Conservation (phyloP, 2,113 vertebrate species). For the Genyomyrus donnyi region DNA sequence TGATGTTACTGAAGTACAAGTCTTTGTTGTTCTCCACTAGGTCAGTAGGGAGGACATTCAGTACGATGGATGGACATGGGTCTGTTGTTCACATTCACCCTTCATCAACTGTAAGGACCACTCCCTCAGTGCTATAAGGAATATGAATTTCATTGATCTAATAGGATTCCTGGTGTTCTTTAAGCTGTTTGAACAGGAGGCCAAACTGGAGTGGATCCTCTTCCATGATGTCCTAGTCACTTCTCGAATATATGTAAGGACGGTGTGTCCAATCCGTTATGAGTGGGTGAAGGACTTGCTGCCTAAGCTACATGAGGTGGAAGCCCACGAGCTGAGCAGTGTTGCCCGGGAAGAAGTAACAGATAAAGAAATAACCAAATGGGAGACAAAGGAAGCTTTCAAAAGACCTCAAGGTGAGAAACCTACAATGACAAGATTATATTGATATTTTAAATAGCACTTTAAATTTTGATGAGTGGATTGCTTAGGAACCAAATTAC, state of each 20-base stretch:
- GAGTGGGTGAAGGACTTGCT: slow-evolving; percentile 89
- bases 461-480: background rate
- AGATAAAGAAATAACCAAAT: slow-evolving; percentile 72
- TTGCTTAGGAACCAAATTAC: background rate
- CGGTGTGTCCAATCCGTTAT: slow-evolving; percentile 85
- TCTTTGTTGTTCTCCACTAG: slow-evolving; percentile 45
- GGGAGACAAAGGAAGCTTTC: slow-evolving; percentile 71
- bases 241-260: slow-evolving; percentile 82
- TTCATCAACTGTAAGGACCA: slow-evolving; percentile 78
- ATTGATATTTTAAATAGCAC: background rate
- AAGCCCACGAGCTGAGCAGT: slow-evolving; percentile 83
- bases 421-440: background rate
- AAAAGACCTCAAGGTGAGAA: slow-evolving; percentile 69
- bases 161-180: slow-evolving; percentile 14
- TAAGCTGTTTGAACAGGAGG: slow-evolving; percentile 82
- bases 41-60: slow-evolving; percentile 83
- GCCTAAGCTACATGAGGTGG: slow-evolving; percentile 86
- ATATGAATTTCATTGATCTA: background rate
- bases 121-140: background rate
- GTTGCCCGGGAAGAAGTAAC: slow-evolving; percentile 86
- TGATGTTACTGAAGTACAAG: background rate
- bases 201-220: slow-evolving; percentile 84
- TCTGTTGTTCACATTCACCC: slow-evolving; percentile 89
- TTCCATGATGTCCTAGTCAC: slow-evolving; percentile 90
- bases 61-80: slow-evolving; percentile 95